A percentile compares a stretch with the other conserved stretches of the same genome.
These are phyloP conservation scores for Triplophysa tibetana DNA, from an alignment of 2,113 vertebrate species.

Conservation along the genomic window DNA sequence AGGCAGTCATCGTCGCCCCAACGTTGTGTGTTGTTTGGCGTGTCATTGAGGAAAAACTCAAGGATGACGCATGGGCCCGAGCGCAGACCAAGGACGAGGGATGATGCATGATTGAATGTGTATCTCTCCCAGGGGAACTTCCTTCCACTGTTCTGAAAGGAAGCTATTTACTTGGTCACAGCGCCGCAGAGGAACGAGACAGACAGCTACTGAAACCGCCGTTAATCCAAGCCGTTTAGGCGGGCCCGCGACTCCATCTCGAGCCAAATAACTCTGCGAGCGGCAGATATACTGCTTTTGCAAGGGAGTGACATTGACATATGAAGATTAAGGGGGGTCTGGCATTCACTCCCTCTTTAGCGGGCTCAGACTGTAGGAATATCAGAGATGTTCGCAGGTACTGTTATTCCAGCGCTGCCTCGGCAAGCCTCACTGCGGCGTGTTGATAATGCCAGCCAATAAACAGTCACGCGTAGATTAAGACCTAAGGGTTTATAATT, in stretches of 20 bases:
- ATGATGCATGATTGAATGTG: constrained; percentile 25
- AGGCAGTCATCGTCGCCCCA: neutral
- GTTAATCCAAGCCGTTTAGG: constrained; percentile 42
- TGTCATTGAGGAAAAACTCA: constrained; percentile 26
- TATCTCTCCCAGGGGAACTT: constrained; percentile 26
- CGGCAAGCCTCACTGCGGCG: constrained; percentile 5
- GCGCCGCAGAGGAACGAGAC: neutral
- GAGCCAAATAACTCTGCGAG: constrained; percentile 21
- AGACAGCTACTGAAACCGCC: constrained; percentile 32
- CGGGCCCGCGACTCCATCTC: constrained; percentile 35
- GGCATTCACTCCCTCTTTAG: constrained; percentile 38
- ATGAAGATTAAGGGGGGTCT: constrained; percentile 46
- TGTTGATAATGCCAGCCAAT: constrained; percentile 36
- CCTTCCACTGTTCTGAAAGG: constrained; percentile 13
- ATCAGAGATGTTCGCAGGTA: constrained; percentile 15
- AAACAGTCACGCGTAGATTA: constrained; percentile 14
- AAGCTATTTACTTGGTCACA: constrained; percentile 34
- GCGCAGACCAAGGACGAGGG: constrained; percentile 18
- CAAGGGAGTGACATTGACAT: constrained; percentile 39
- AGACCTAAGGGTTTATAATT: constrained; percentile 44
- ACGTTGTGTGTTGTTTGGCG: constrained; percentile 8
- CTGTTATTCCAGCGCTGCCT: constrained; percentile 3
- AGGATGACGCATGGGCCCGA: neutral
- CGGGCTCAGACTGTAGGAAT: constrained; percentile 34
- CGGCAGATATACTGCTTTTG: constrained; percentile 37